A percentile compares a stretch with the other conserved stretches of the same genome.
Evolutionary conservation across 2,888 invertebrate species (phyloP).

Genomic region (Dichetophora obliterata): DNA sequence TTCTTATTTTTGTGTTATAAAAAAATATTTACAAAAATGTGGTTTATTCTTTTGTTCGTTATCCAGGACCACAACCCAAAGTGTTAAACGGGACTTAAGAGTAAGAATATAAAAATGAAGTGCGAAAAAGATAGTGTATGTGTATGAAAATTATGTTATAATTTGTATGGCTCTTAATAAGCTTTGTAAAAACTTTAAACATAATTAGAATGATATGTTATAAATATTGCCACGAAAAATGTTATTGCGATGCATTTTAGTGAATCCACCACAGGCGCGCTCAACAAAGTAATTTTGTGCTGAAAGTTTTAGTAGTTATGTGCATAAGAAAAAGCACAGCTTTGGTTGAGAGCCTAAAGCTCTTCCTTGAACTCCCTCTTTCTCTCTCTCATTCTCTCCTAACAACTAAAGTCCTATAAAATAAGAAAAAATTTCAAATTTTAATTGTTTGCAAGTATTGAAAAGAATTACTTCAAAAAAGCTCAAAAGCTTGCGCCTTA

Average conservation of each 20-base stretch:
- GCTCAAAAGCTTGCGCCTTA: not conserved
- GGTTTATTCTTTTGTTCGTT: constrained; percentile 38
- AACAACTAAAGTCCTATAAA: constrained; percentile 70
- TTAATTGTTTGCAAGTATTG: not conserved
- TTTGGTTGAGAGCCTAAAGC: constrained; percentile 50
- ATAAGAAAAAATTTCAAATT: constrained; percentile 54
- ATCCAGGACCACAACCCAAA: constrained; percentile 49
- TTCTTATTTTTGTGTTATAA: not conserved
- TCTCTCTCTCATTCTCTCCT: constrained; percentile 54
- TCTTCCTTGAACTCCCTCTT: constrained; percentile 53
- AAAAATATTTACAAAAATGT: constrained; percentile 21
- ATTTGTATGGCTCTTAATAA: not conserved
- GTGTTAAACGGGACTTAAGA: not conserved
- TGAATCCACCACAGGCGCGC: constrained; percentile 10
- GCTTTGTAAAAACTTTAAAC: constrained; percentile 14
- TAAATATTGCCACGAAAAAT: constrained; percentile 29
- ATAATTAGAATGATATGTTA: not conserved
- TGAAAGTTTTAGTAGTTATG: constrained; percentile 60
- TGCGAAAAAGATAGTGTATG: not conserved
- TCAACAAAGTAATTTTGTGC: not conserved
- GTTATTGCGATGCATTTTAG: constrained; percentile 2
- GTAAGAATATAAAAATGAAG: not conserved
- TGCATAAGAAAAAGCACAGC: constrained; percentile 54
- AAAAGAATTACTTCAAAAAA: not conserved
- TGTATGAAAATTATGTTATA: not conserved